Conservation (phyloP, 1,140 invertebrate genomes). For the Pristionchus pacificus region DNA sequence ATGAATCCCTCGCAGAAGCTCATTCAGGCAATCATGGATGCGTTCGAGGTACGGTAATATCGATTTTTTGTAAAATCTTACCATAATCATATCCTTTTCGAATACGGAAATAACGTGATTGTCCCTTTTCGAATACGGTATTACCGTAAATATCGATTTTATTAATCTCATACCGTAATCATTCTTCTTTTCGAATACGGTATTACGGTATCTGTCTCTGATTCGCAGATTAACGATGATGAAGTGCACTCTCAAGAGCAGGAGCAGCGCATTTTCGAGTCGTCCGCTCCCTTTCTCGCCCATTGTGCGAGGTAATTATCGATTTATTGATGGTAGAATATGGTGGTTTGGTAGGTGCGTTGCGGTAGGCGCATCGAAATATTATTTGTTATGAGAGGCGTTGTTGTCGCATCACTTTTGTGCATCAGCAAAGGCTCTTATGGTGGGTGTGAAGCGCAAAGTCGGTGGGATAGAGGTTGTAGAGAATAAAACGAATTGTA, state of each 20-base stretch:
- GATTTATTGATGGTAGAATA: background rate
- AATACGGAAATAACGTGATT: background rate
- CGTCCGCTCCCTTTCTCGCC: background rate
- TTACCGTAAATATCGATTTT: background rate
- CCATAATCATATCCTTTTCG: background rate
- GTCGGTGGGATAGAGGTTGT: too few relatives aligned
- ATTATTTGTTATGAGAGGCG: too few relatives aligned
- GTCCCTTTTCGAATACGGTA: too few relatives aligned
- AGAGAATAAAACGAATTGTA: background rate
- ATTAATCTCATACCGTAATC: background rate
- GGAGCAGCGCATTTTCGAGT: background rate
- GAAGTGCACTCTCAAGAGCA: background rate
- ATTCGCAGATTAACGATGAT: background rate
- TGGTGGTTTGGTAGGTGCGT: background rate
- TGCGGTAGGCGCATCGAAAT: too few relatives aligned
- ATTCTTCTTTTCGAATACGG: background rate
- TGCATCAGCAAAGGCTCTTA: too few relatives aligned
- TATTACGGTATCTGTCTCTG: background rate
- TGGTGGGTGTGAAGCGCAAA: too few relatives aligned
- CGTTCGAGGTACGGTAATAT: background rate
- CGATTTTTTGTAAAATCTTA: background rate
- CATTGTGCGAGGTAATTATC: background rate
- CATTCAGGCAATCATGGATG: background rate
- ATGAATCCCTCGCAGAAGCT: background rate
- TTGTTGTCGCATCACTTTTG: too few relatives aligned